Evolutionary conservation across 1,140 invertebrate species (phyloP).

Genomic region (Drosophila suzukii): DNA sequence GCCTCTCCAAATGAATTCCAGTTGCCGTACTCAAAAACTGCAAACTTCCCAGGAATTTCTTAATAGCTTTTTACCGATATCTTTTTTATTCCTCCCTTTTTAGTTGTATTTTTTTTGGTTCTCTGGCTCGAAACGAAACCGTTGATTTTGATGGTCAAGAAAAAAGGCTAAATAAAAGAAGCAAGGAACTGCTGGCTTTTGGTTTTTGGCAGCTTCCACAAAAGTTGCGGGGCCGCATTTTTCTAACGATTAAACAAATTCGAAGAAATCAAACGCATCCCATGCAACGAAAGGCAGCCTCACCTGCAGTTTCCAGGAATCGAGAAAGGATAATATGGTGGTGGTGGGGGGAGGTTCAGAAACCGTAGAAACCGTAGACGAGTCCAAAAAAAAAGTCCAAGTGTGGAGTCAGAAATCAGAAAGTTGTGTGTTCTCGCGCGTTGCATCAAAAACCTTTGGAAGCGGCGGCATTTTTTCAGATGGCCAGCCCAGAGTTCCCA

Average conservation of each 20-base stretch:
- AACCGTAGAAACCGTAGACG: conserved; percentile 53
- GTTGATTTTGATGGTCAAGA: conserved; percentile 69
- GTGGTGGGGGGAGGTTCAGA: not conserved
- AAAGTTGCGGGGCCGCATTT: conserved; percentile 75
- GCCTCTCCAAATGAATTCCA: conserved; percentile 25
- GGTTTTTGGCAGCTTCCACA: conserved; percentile 36
- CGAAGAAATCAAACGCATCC: conserved; percentile 81
- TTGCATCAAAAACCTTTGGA: conserved; percentile 49
- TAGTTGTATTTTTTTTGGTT: no score
- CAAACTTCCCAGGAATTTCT: conserved; percentile 80
- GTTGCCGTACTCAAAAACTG: conserved; percentile 50
- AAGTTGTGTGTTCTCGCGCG: conserved; percentile 43
- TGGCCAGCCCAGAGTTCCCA: conserved; percentile 51
- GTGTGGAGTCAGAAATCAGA: conserved; percentile 36
- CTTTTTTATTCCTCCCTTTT: conserved; percentile 32
- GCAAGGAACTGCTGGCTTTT: not conserved
- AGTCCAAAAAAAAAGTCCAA: conserved; percentile 11
- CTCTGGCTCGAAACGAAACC: conserved; percentile 51
- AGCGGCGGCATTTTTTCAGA: conserved; percentile 69
- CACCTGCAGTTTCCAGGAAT: conserved; percentile 81
- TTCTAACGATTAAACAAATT: conserved; percentile 84
- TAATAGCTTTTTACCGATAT: conserved; percentile 83
- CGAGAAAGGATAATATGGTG: conserved; percentile 33
- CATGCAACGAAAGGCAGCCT: conserved; percentile 69
- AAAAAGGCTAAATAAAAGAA: conserved; percentile 11